phyloP scores from a whole-genome alignment of 2,113 vertebrate genomes.

The Nicator chloris region DNA sequence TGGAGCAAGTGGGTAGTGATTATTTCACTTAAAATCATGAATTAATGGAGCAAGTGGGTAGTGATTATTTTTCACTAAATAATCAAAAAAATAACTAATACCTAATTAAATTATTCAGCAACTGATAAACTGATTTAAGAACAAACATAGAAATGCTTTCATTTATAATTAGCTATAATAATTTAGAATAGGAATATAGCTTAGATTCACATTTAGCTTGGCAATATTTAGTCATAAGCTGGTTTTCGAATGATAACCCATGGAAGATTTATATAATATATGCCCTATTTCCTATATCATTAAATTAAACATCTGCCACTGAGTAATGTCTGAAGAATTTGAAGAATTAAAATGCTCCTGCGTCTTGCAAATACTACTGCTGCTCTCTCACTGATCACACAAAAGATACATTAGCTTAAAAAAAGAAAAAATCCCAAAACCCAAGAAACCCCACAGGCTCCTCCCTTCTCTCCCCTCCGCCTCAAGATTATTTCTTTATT shows the following conservation, averaged over 20 bases:
- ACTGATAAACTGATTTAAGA: neutral
- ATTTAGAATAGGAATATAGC: neutral
- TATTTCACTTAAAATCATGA: neutral
- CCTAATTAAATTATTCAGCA: neutral
- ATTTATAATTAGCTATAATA: neutral
- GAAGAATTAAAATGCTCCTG: neutral
- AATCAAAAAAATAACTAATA: neutral
- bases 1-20: neutral
- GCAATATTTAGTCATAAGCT: neutral
- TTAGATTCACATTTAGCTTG: neutral
- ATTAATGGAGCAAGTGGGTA: neutral
- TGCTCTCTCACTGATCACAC: neutral
- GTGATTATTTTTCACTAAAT: neutral
- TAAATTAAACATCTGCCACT: neutral
- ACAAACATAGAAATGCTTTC: neutral
- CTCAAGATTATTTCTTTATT: neutral
- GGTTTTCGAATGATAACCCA: neutral
- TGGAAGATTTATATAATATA: neutral
- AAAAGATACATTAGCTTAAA: neutral
- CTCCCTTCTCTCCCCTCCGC: accelerated
- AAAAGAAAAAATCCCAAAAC: neutral
- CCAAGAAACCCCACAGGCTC: neutral
- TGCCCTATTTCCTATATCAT: neutral
- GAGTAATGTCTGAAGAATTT: neutral
- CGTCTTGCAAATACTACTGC: neutral